Percentiles rank a stretch among this genome's conserved stretches.
Conservation (phyloP, 2,888 invertebrate genomes). For the Epinotia brunnichana region DNA sequence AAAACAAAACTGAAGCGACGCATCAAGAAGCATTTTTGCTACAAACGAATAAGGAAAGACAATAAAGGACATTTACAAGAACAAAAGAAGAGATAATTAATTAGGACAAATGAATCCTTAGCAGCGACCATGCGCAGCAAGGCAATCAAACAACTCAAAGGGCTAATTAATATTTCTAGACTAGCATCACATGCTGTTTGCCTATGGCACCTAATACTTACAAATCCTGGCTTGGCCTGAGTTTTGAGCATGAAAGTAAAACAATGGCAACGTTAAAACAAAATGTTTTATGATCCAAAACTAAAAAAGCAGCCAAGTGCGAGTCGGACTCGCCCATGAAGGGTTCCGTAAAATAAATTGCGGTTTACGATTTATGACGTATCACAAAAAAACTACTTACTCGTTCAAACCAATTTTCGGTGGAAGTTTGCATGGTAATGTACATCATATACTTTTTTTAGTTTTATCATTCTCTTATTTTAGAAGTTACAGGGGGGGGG, state of each 20-base stretch:
- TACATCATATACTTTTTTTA: too few relatives aligned
- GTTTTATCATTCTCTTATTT: too few relatives aligned
- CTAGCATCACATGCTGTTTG: slow-evolving; percentile 47
- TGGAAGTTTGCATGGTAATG: too few relatives aligned
- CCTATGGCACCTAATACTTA: slow-evolving; percentile 62
- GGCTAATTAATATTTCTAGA: slow-evolving; percentile 28
- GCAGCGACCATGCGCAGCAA: slow-evolving; percentile 24
- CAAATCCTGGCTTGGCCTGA: slow-evolving; percentile 77
- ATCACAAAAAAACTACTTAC: too few relatives aligned
- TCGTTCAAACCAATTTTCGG: too few relatives aligned
- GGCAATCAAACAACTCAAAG: slow-evolving; percentile 7
- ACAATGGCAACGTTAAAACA: slow-evolving; percentile 48
- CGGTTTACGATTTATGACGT: too few relatives aligned
- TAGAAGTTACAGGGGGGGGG: too few relatives aligned
- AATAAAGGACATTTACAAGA: slow-evolving; percentile 16
- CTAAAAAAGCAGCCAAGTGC: too few relatives aligned
- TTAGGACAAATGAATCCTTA: slow-evolving; percentile 14
- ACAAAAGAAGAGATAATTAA: slow-evolving; percentile 8
- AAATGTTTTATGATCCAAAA: background rate
- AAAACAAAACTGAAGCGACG: slow-evolving; percentile 18
- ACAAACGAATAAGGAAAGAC: slow-evolving; percentile 7
- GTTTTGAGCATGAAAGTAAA: slow-evolving; percentile 69
- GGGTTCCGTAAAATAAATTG: too few relatives aligned
- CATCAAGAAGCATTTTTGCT: slow-evolving; percentile 4
- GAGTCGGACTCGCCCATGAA: too few relatives aligned